Conservation (phyloP, 2,888 invertebrate genomes). For the Lamellibrachia columna region DNA sequence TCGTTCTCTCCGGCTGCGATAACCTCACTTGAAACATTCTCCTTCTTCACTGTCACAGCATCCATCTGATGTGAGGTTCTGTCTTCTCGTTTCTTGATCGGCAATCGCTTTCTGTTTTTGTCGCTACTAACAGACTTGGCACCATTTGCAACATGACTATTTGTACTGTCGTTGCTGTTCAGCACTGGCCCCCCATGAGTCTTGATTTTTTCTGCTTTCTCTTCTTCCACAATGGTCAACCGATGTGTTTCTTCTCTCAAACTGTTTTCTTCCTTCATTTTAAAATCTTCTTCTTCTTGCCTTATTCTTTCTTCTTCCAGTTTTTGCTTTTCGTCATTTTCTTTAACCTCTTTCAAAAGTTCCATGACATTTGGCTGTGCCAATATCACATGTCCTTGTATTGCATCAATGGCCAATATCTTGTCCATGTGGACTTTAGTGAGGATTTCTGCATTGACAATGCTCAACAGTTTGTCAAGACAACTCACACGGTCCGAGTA, state of each 20-base stretch:
- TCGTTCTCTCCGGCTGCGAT: not conserved
- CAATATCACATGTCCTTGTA: not conserved
- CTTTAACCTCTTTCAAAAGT: not conserved
- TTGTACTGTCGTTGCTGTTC: not conserved
- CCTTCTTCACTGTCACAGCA: not conserved
- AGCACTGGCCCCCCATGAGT: not conserved
- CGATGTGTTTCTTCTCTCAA: not conserved
- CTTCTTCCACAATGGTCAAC: not conserved
- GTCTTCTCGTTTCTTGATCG: conserved; percentile 3
- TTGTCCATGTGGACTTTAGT: not conserved
- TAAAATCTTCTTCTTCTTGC: not conserved
- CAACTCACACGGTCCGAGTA: not conserved
- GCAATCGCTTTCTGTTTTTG: not conserved
- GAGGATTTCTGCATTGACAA: not conserved
- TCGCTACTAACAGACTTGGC: not conserved
- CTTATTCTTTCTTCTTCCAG: not conserved
- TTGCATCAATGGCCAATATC: not conserved
- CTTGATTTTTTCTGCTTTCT: not conserved
- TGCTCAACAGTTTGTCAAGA: not conserved
- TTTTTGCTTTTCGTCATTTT: conserved; percentile 1
- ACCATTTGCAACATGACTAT: not conserved
- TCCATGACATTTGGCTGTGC: not conserved
- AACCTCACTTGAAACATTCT: not conserved
- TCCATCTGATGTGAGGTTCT: not conserved
- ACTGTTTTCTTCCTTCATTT: not conserved